Evolutionary conservation across 2,888 invertebrate species (phyloP), one percentile per base, ranked within the genome.

Genomic region (Drosophila limbata): DNA sequence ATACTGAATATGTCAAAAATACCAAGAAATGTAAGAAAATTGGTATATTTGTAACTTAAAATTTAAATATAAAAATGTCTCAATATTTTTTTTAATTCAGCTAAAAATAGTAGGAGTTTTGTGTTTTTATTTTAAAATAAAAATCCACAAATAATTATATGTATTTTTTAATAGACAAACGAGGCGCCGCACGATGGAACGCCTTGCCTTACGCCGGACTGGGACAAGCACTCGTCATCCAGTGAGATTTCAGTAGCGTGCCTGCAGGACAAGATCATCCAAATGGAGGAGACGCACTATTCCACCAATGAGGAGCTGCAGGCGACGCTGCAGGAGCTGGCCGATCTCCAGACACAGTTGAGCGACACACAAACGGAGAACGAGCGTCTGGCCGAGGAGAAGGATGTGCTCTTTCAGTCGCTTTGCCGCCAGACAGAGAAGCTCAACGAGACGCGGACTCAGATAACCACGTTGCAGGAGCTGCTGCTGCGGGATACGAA

Each of bases 211-310:
- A 96, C 96, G 9, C 96, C 96, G 8, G 97, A 97, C 79, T 98
- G 98, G 98, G 98, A 98, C 93, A 97, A 97, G 92, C 96, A 97
- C 92, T 97, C 97, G 64, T 96, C 96, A 47, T 96, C 97, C 71
- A 97, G 97, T 92, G 98, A 98, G 93, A 95, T 98, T 63, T 96
- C 97, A 4, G 97, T 98, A 73, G 98, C 98, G 19, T 98, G 98
- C 91, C 94, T 97, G 73, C 98, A 98, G 93, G 98, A 98, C 91
- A 95, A 97, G 90, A 98, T 98, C 85, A 94, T 97, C 91, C 90
- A 92, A 88, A 93, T 93, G 93, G 93, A 93, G 77, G 93, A 93
- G 77, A 93, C 92, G 2, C 92, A 93, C 91, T 94, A 90, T 91
- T 97, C 97, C 74, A 98, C 97, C 65, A 97, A 96, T 91, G 97